These are phyloP conservation scores for Ophthalmolycus amberensis DNA, from an alignment of 2,113 vertebrate species.

Conservation along the genomic window DNA sequence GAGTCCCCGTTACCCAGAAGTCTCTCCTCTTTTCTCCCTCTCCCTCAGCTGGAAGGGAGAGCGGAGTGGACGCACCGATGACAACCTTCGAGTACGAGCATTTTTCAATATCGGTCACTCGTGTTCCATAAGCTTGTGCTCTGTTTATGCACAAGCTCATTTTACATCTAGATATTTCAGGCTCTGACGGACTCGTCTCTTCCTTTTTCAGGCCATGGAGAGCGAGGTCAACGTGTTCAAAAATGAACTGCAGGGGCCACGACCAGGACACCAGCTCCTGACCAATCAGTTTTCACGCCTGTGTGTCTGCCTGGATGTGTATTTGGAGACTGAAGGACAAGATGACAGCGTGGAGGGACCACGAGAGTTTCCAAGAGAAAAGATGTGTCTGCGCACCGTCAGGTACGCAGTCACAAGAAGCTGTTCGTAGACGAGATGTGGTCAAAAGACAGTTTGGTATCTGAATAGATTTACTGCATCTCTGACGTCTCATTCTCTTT, in stretches of 20 bases:
- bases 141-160: not conserved
- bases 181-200: not conserved
- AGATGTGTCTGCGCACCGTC: slow-evolving; percentile 97
- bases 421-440: not conserved
- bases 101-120: not conserved
- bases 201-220: slow-evolving; percentile 90
- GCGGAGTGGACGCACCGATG: slow-evolving; percentile 88
- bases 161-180: not conserved
- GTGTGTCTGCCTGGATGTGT: slow-evolving; percentile 94
- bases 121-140: not conserved
- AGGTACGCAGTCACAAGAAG: slow-evolving; percentile 80
- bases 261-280: slow-evolving; percentile 93
- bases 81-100: slow-evolving; percentile 91
- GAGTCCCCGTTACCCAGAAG: slow-evolving; percentile 91
- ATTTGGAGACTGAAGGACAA: slow-evolving; percentile 94
- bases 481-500: slow-evolving; percentile 19
- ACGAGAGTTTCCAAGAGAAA: slow-evolving; percentile 96
- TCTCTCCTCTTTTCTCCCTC: slow-evolving; percentile 92
- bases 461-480: not conserved
- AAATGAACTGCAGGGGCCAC: slow-evolving; percentile 90
- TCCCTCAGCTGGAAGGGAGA: slow-evolving; percentile 98
- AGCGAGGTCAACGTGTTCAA: slow-evolving; percentile 94
- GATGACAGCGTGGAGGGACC: slow-evolving; percentile 95
- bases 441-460: not conserved
- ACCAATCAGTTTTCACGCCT: slow-evolving; percentile 96